phyloP scores from a whole-genome alignment of 1,140 invertebrate genomes.

The Panagrolaimus sp. region DNA sequence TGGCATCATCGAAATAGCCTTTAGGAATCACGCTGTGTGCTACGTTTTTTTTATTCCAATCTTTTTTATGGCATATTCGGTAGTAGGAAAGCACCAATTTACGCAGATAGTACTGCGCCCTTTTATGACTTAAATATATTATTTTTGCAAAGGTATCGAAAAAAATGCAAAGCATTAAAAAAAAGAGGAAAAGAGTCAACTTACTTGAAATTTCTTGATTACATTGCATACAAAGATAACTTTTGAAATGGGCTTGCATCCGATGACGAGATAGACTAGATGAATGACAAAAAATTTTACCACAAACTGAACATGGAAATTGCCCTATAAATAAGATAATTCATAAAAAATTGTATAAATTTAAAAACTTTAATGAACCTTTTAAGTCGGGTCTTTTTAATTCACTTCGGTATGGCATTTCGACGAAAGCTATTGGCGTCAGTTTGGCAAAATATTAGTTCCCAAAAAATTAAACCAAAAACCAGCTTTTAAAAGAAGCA shows the following conservation, averaged over 20 bases:
- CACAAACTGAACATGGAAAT: constrained; percentile 56
- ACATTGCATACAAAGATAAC: constrained; percentile 57
- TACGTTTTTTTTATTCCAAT: background rate
- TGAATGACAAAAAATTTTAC: constrained; percentile 57
- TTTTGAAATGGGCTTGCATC: constrained; percentile 58
- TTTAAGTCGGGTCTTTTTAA: constrained; percentile 55
- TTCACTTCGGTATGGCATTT: constrained; percentile 43
- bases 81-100: background rate
- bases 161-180: background rate
- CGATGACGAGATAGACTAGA: constrained; percentile 56
- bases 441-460: constrained; percentile 1
- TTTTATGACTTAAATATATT: background rate
- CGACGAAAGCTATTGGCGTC: constrained; percentile 2
- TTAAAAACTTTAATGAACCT: constrained; percentile 41
- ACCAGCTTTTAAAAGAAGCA: too few relatives aligned
- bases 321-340: constrained; percentile 37
- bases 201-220: constrained; percentile 57
- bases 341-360: constrained; percentile 11
- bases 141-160: background rate
- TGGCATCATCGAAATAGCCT: background rate
- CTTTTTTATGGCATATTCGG: background rate
- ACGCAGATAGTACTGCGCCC: background rate
- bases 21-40: constrained; percentile 11
- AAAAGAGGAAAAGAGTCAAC: constrained; percentile 24
- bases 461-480: background rate